These are phyloP conservation scores for Pasiphila rectangulata DNA, from an alignment of 2,888 invertebrate species.

Conservation along the genomic window DNA sequence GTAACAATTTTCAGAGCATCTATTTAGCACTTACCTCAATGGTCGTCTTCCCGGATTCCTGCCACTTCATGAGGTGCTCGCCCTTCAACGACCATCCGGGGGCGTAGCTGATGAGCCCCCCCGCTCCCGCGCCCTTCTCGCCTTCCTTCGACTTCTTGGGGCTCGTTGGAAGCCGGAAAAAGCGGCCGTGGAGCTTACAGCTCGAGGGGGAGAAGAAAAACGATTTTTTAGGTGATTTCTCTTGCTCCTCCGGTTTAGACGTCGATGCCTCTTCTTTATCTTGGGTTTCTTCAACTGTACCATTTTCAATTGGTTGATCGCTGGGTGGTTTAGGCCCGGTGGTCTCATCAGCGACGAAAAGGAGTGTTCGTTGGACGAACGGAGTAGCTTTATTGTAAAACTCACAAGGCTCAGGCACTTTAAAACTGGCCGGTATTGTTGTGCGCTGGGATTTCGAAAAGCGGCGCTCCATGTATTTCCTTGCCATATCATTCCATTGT, in stretches of 20 bases:
- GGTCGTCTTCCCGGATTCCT: constrained; percentile 81
- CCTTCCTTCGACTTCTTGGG: constrained; percentile 73
- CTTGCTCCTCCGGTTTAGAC: constrained; percentile 67
- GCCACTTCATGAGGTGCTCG: constrained; percentile 83
- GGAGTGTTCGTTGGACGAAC: constrained; percentile 72
- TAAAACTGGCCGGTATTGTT: constrained; percentile 72
- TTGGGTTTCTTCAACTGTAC: constrained; percentile 43
- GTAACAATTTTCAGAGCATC: neutral
- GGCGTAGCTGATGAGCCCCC: constrained; percentile 81
- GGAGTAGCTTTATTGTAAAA: constrained; percentile 78
- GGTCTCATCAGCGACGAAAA: constrained; percentile 73
- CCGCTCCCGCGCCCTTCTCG: constrained; percentile 45
- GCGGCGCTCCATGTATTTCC: constrained; percentile 79
- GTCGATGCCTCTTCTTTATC: constrained; percentile 55
- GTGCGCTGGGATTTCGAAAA: constrained; percentile 72
- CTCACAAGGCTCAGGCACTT: constrained; percentile 71
- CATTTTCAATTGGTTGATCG: constrained; percentile 23
- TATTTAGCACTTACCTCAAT: constrained; percentile 68
- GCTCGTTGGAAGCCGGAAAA: constrained; percentile 77
- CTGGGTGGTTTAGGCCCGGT: constrained; percentile 64
- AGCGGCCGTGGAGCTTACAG: constrained; percentile 75
- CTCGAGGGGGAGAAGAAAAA: constrained; percentile 78
- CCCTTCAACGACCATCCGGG: constrained; percentile 83
- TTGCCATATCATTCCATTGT: constrained; percentile 68
- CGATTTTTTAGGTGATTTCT: constrained; percentile 76